phyloP scores from a whole-genome alignment of 2,113 vertebrate species.

The Bostrychus sinensis region DNA sequence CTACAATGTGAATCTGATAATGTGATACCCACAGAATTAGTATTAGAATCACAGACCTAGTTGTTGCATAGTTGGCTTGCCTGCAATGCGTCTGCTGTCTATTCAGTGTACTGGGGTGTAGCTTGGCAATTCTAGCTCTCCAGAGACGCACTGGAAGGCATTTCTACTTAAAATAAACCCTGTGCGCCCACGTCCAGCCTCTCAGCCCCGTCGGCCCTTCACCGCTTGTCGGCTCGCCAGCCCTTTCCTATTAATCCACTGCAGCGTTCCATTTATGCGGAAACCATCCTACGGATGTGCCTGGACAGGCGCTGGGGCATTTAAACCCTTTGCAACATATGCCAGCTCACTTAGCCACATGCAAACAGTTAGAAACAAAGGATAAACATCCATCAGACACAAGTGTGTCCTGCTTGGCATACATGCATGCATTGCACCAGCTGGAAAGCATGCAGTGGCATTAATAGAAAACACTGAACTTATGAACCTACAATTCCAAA shows the following conservation, averaged over 20 bases:
- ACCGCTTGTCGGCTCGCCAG: conserved; percentile 66
- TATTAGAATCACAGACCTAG: conserved; percentile 61
- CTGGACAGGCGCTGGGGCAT: conserved; percentile 63
- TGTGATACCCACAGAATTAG: conserved; percentile 60
- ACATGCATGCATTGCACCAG: conserved; percentile 23
- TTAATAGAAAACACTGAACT: conserved; percentile 49
- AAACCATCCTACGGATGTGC: conserved; percentile 72
- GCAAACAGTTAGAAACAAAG: conserved; percentile 55
- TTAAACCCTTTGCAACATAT: conserved; percentile 58
- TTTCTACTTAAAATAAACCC: conserved; percentile 81
- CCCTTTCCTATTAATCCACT: conserved; percentile 75
- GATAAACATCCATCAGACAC: conserved; percentile 19
- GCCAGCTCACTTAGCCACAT: conserved; percentile 47
- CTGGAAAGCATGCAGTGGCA: conserved; percentile 19
- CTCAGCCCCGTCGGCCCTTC: conserved; percentile 62
- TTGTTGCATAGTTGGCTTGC: conserved; percentile 69
- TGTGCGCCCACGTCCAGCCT: conserved; percentile 73
- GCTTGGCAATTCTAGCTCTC: conserved; percentile 71
- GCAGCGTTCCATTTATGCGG: conserved; percentile 70
- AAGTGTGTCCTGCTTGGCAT: conserved; percentile 36
- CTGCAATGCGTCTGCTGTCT: conserved; percentile 74
- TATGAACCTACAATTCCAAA: conserved; percentile 38
- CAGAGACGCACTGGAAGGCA: conserved; percentile 76
- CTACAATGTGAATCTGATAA: conserved; percentile 65
- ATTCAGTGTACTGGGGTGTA: conserved; percentile 65